These are phyloP conservation scores for Muscicapa adusta DNA, from an alignment of 2,113 vertebrate genomes.

Conservation along the genomic window DNA sequence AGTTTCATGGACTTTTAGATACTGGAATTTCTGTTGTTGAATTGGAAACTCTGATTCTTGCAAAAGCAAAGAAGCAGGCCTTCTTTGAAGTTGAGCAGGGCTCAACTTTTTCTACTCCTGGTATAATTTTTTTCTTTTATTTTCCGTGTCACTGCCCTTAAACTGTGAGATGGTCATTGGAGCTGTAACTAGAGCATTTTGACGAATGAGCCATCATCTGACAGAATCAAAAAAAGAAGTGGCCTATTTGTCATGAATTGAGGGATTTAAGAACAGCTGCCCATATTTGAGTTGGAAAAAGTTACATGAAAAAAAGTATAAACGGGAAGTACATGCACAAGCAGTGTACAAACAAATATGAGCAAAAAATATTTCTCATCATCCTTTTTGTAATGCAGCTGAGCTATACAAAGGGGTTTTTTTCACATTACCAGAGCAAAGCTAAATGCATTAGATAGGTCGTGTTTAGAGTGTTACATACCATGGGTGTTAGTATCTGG, in stretches of 20 bases:
- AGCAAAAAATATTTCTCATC: not conserved
- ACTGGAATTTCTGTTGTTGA: not conserved
- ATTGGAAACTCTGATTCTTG: not conserved
- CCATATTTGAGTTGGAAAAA: not conserved
- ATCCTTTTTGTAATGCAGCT: not conserved
- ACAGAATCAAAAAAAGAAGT: not conserved
- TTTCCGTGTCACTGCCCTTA: not conserved
- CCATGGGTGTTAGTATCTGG: not conserved
- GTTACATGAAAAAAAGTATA: not conserved
- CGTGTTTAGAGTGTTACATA: not conserved
- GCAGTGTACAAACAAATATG: not conserved
- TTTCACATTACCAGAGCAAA: not conserved
- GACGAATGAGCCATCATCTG: not conserved
- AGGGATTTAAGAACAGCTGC: not conserved
- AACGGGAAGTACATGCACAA: fast-evolving
- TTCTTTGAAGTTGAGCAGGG: too few species aligned
- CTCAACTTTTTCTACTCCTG: not conserved
- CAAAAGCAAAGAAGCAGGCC: not conserved
- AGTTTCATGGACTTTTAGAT: not conserved
- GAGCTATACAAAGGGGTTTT: not conserved
- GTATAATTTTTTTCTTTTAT: not conserved
- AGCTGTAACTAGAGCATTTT: not conserved
- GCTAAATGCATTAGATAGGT: not conserved
- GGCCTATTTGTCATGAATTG: not conserved
- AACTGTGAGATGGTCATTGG: not conserved